Evolutionary conservation across 2,888 invertebrate species (phyloP).

Genomic region (Ormyrus pomaceus): DNA sequence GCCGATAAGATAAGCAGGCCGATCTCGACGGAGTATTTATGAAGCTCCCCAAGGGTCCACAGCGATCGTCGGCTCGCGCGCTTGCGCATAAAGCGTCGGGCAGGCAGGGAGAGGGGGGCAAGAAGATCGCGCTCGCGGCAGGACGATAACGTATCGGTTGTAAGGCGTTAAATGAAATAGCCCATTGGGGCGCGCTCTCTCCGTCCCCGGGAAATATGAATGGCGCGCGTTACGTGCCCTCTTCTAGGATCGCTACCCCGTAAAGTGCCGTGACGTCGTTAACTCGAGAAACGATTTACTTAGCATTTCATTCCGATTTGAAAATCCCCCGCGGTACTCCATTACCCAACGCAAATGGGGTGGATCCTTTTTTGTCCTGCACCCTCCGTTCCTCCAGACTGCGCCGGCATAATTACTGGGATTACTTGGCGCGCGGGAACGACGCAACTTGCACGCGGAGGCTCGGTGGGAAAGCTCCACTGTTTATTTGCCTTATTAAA

Average conservation of each 20-base stretch:
- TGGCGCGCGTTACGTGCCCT: constrained; percentile 49
- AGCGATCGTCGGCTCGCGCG: background rate
- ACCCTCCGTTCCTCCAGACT: background rate
- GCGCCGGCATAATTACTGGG: constrained; percentile 34
- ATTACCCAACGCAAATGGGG: constrained; percentile 29
- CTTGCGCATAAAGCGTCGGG: background rate
- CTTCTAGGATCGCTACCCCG: constrained; percentile 12
- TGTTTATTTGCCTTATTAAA: background rate
- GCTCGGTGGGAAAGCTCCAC: constrained; percentile 12
- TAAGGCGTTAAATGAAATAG: constrained; percentile 61
- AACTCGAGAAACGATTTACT: constrained; percentile 53
- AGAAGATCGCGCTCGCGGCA: constrained; percentile 17
- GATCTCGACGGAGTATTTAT: constrained; percentile 25
- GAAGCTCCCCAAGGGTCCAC: constrained; percentile 16
- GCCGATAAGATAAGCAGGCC: constrained; percentile 31
- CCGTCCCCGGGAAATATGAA: constrained; percentile 62
- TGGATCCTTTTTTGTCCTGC: constrained; percentile 14
- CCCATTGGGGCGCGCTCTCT: constrained; percentile 33
- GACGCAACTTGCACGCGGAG: constrained; percentile 6
- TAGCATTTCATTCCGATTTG: constrained; percentile 48
- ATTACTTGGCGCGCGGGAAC: constrained; percentile 41
- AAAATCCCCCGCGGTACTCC: constrained; percentile 37
- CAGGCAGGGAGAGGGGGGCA: background rate
- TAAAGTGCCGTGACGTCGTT: constrained; percentile 47
- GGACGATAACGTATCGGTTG: constrained; percentile 61